Evolutionary conservation across 2,888 invertebrate species (phyloP).

Genomic region (Nemotelus nigrinus): DNA sequence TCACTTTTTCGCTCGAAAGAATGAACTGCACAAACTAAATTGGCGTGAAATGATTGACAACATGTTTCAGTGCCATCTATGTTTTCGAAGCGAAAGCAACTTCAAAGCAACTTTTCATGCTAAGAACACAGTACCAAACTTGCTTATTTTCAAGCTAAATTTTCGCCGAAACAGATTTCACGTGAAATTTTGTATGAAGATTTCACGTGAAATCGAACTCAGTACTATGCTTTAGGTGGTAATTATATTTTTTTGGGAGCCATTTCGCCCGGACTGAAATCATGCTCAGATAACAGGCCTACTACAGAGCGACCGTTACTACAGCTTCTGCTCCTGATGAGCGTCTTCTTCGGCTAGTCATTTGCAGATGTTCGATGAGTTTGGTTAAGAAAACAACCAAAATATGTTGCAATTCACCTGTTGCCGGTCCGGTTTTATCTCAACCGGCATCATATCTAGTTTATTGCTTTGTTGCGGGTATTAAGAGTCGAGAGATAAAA

Average conservation of each 20-base stretch:
- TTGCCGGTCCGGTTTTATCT: conserved; percentile 22
- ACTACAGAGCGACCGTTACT: conserved; percentile 17
- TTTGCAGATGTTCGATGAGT: conserved; percentile 27
- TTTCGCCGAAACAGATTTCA: no score
- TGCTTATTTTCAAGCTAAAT: no score
- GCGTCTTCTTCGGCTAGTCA: not conserved
- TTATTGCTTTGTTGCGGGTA: conserved; percentile 5
- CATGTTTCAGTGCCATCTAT: no score
- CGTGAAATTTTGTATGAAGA: no score
- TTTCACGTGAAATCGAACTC: no score
- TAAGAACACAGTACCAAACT: no score
- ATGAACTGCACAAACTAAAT: no score
- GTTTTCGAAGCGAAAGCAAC: no score
- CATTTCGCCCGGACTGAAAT: not conserved
- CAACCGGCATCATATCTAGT: conserved; percentile 20
- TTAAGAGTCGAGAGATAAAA: not conserved
- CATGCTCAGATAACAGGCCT: conserved; percentile 19
- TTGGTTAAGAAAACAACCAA: conserved; percentile 4
- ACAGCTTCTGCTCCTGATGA: conserved; percentile 42
- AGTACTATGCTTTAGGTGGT: conserved; percentile 38
- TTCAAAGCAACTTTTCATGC: no score
- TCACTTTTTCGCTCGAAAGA: no score
- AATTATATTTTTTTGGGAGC: conserved; percentile 34
- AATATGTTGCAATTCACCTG: conserved; percentile 29
- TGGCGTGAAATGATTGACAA: no score